phyloP scores from a whole-genome alignment of 2,888 invertebrate genomes.

The Cyrtodaria siliqua region DNA sequence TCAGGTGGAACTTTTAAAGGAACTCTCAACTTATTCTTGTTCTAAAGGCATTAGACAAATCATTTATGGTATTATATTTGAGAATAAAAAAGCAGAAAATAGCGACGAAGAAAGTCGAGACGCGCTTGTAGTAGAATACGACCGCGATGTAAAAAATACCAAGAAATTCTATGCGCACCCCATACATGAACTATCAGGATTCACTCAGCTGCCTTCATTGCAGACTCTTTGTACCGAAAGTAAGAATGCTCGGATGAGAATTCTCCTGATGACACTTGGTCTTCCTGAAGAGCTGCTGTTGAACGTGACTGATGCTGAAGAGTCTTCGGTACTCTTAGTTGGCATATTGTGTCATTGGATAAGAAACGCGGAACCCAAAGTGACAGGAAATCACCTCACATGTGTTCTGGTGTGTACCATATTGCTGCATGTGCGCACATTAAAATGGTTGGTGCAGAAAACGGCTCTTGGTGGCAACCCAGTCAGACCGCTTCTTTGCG shows the following conservation, averaged over 20 bases:
- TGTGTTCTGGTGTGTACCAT: constrained; percentile 63
- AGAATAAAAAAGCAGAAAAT: constrained; percentile 2
- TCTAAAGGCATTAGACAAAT: constrained; percentile 76
- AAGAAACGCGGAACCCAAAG: constrained; percentile 68
- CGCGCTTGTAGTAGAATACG: constrained; percentile 73
- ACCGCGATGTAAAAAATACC: constrained; percentile 69
- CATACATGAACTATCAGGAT: constrained; percentile 24
- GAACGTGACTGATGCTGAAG: constrained; percentile 6
- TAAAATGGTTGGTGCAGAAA: constrained; percentile 49
- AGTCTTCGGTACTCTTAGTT: constrained; percentile 50
- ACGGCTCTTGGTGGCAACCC: constrained; percentile 23
- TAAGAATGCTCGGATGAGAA: constrained; percentile 10
- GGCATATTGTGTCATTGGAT: constrained; percentile 71
- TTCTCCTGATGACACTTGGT: constrained; percentile 36
- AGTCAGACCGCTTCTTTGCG: constrained; percentile 22
- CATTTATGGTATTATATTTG: constrained; percentile 79
- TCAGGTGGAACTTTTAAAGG: constrained; percentile 80
- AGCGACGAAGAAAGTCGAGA: constrained; percentile 8
- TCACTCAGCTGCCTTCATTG: not conserved
- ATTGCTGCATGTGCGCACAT: constrained; percentile 39
- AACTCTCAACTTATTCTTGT: constrained; percentile 74
- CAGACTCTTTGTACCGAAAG: not conserved
- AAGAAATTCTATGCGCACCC: constrained; percentile 67
- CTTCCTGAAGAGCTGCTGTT: not conserved
- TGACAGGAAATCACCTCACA: constrained; percentile 62